Evolutionary conservation across 1,140 invertebrate genomes (phyloP).

Genomic region (Heliothis virescens): DNA sequence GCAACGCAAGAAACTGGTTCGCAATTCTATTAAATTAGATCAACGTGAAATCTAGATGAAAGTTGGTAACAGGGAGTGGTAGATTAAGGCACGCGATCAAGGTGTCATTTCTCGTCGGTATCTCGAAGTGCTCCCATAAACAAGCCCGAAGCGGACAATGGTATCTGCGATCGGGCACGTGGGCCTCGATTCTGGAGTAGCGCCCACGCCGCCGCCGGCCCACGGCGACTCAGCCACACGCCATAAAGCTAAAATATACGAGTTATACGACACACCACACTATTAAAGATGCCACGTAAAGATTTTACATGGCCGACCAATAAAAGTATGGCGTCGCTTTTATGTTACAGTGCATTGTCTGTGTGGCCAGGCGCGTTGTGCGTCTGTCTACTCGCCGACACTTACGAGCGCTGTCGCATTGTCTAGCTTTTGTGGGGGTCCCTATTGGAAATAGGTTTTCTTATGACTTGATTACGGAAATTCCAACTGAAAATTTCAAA

Average conservation of each 20-base stretch:
- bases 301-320: slow-evolving; percentile 68
- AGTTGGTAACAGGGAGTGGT: slow-evolving; percentile 44
- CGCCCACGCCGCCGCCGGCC: slow-evolving; percentile 73
- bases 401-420: slow-evolving; percentile 19
- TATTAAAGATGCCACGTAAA: slow-evolving; percentile 75
- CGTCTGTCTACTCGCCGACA: slow-evolving; percentile 19
- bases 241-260: slow-evolving; percentile 79
- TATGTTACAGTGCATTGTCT: slow-evolving; percentile 77
- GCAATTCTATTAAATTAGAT: slow-evolving; percentile 27
- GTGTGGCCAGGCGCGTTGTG: slow-evolving; percentile 60
- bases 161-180: slow-evolving; percentile 80
- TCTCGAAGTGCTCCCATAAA: slow-evolving; percentile 75
- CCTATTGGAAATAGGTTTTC: background rate
- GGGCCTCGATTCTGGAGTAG: slow-evolving; percentile 79
- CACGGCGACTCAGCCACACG: slow-evolving; percentile 60
- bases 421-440: background rate
- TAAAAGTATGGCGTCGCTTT: slow-evolving; percentile 75
- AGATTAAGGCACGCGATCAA: slow-evolving; percentile 72
- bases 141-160: slow-evolving; percentile 74
- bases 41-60: slow-evolving; percentile 64
- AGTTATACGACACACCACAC: slow-evolving; percentile 71
- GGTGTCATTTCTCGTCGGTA: slow-evolving; percentile 72
- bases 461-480: background rate
- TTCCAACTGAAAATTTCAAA: background rate
- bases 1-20: slow-evolving; percentile 4